Conservation (phyloP, 2,113 vertebrate species). For the human region DNA sequence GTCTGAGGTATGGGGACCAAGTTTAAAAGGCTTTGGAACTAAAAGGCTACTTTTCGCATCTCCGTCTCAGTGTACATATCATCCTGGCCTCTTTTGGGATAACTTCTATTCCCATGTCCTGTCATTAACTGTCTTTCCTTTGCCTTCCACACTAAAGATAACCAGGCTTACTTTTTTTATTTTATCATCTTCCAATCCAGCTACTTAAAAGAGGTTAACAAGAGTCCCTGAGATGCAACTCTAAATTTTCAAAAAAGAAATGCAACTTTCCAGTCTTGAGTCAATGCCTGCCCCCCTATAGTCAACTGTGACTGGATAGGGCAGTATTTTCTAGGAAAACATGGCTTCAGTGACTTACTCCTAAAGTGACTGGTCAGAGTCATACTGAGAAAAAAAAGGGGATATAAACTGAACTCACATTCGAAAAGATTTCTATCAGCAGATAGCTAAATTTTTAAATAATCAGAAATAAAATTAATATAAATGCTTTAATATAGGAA, state of each 20-base stretch:
- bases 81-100: no score
- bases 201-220: not conserved
- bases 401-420: not conserved
- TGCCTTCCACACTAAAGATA: not conserved
- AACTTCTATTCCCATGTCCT: not conserved
- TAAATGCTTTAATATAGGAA: not conserved
- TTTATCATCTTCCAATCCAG: not conserved
- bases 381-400: not conserved
- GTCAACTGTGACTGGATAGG: not conserved
- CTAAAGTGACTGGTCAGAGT: not conserved
- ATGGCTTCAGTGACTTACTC: not conserved
- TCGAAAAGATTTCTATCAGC: not conserved
- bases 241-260: not conserved
- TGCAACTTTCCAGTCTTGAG: not conserved
- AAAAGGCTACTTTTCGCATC: not conserved
- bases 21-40: not conserved
- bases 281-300: not conserved
- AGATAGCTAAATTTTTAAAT: not conserved
- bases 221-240: not conserved
- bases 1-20: not conserved
- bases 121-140: not conserved
- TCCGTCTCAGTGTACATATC: not conserved
- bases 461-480: not conserved
- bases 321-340: not conserved
- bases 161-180: not conserved